These are phyloP conservation scores for Ormyrus thymus DNA, from an alignment of 2,888 invertebrate species.

Conservation along the genomic window DNA sequence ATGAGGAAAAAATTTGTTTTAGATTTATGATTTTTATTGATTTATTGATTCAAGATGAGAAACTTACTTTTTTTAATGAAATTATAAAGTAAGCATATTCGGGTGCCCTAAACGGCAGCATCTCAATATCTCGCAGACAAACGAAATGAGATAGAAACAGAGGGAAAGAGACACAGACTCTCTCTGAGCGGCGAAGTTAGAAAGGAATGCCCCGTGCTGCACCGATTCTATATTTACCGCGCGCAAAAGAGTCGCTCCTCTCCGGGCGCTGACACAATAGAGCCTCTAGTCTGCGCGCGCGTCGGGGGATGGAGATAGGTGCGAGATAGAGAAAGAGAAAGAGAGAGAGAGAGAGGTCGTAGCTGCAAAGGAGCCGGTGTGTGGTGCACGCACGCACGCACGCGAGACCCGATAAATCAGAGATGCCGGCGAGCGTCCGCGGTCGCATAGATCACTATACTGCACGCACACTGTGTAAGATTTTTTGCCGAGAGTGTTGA, in stretches of 20 bases:
- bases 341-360: background rate
- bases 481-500: background rate
- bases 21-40: no score
- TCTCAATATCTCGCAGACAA: slow-evolving; percentile 17
- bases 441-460: background rate
- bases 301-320: slow-evolving; percentile 5
- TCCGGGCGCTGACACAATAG: slow-evolving; percentile 48
- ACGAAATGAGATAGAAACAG: slow-evolving; percentile 8
- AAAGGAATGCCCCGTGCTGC: slow-evolving; percentile 42
- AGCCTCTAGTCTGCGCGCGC: slow-evolving; percentile 1
- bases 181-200: slow-evolving; percentile 32
- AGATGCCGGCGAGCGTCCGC: background rate
- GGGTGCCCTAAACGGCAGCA: background rate
- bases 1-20: no score
- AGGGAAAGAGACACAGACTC: slow-evolving; percentile 14
- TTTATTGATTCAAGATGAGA: no score
- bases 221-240: slow-evolving; percentile 48
- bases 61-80: no score
- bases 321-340: background rate
- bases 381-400: background rate
- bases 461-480: slow-evolving; percentile 1
- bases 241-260: slow-evolving; percentile 29
- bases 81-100: no score
- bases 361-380: background rate
- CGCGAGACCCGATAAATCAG: background rate